These are phyloP conservation scores for Erannis defoliaria DNA, from an alignment of 2,888 invertebrate genomes.

Conservation along the genomic window DNA sequence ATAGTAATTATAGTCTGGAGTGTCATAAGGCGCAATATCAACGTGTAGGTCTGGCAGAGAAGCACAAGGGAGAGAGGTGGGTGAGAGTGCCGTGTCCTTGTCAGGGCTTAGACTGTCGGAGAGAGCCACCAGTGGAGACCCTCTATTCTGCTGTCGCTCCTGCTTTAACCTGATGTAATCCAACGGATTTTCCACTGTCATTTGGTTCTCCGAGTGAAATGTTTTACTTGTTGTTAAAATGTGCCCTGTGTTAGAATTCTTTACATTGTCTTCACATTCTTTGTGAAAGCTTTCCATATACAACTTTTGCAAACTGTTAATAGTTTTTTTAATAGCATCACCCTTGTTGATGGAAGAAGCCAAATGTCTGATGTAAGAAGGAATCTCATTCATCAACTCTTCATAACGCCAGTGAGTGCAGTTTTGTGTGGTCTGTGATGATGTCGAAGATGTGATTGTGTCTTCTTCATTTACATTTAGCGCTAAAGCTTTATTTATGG, in stretches of 20 bases:
- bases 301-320: constrained; percentile 53
- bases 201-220: constrained; percentile 15
- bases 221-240: constrained; percentile 29
- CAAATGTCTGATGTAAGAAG: constrained; percentile 53
- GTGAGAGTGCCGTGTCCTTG: not conserved
- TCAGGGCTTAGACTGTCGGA: not conserved
- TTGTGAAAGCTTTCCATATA: constrained; percentile 50
- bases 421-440: constrained; percentile 35
- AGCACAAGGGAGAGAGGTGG: not conserved
- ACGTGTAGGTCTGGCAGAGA: not conserved
- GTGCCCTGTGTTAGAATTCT: constrained; percentile 42
- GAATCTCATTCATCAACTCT: constrained; percentile 64
- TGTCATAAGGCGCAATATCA: constrained; percentile 47
- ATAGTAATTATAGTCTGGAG: constrained; percentile 73
- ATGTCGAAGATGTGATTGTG: constrained; percentile 3
- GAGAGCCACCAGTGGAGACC: not conserved
- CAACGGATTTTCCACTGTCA: constrained; percentile 57
- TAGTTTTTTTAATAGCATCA: constrained; percentile 57
- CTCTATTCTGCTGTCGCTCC: constrained; percentile 1
- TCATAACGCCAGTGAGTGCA: constrained; percentile 56
- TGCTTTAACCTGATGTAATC: constrained; percentile 53
- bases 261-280: constrained; percentile 48
- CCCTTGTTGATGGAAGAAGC: constrained; percentile 53
- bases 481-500: not conserved
- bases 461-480: not conserved